Base-by-base conservation (phyloP, 2,888 invertebrate species). In the Aleiodes alternator region DNA sequence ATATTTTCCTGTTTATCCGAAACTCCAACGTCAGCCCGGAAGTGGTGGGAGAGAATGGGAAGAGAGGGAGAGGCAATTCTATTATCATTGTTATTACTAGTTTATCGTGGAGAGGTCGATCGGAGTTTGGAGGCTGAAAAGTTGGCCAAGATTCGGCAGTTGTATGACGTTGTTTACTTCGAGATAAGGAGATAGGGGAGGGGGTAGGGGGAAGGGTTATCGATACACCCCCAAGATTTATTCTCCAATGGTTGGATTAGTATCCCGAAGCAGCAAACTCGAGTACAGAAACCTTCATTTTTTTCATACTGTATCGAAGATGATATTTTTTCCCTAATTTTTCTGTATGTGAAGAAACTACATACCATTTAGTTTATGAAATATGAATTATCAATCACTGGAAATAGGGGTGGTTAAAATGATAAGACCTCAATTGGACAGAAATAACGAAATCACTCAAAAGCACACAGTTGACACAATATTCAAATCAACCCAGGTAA, bases 1-100 rank as follows among this genome's bases (percentile, higher is more conserved):
- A 66, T 66, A 70, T 75, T 75, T 75, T 75, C 61, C 66, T 75
- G 75, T 75, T 75, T 70, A 75, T 64, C 70, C 43, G 48, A 53
- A 66, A 70, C 61, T 64, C 56, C 70, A 48, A 64, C 56, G 53
- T 55, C 64, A 48, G 31, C 56, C 50, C 75, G 75, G 70, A 75
- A 75, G 75, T 53, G 56, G 64, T 66, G 12, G 29, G 48, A 16
- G 50, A 48, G 29, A 48, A 7, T 48, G 23, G 38, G 23, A 29
- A 16, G 43, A 43, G 43, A 3, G 43, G 11, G 8, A 1, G 43
- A 8, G 7, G 11, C 8, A 43, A 4, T 31, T 48, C 4, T 9
- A 50, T 16, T 66, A 66, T 14, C 43, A 48, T 51, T 66, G 23
- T 64, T 16, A 29, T 59, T 66, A 48, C 9, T 29, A 3, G 9